These are phyloP conservation scores for Tubulanus polymorphus DNA, from an alignment of 2,888 invertebrate genomes.

Conservation along the genomic window DNA sequence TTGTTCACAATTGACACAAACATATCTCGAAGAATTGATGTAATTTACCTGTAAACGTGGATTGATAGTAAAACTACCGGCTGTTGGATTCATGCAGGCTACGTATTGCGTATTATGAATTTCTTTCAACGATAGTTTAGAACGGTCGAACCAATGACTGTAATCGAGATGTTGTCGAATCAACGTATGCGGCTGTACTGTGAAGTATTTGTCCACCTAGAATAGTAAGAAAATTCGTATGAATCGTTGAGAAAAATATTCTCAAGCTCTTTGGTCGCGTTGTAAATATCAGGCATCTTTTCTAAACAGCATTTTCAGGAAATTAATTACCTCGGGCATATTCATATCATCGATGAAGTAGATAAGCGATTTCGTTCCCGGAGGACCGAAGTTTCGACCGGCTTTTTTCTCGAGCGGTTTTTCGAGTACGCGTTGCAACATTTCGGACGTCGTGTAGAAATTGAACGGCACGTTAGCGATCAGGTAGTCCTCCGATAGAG, in stretches of 20 bases:
- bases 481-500: slow-evolving; percentile 75
- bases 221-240: slow-evolving; percentile 7
- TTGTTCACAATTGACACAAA: not conserved
- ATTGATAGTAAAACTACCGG: slow-evolving; percentile 95
- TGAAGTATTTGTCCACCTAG: slow-evolving; percentile 82
- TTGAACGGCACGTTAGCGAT: slow-evolving; percentile 92
- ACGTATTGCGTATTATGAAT: slow-evolving; percentile 96
- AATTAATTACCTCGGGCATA: slow-evolving; percentile 90
- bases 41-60: slow-evolving; percentile 82
- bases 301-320: not conserved
- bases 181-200: slow-evolving; percentile 92
- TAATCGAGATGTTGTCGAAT: slow-evolving; percentile 95
- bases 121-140: slow-evolving; percentile 82
- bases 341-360: slow-evolving; percentile 98
- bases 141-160: slow-evolving; percentile 93
- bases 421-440: slow-evolving; percentile 73
- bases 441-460: slow-evolving; percentile 82
- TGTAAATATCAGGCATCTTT: not conserved
- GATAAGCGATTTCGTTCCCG: slow-evolving; percentile 85
- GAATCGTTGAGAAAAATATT: slow-evolving; percentile 10
- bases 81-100: slow-evolving; percentile 96
- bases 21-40: too few species aligned
- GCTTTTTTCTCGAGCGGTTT: slow-evolving; percentile 96
- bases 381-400: slow-evolving; percentile 91
- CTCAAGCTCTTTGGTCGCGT: not conserved